Evolutionary conservation across 2,113 vertebrate genomes (phyloP).

Genomic region (Monopterus albus): DNA sequence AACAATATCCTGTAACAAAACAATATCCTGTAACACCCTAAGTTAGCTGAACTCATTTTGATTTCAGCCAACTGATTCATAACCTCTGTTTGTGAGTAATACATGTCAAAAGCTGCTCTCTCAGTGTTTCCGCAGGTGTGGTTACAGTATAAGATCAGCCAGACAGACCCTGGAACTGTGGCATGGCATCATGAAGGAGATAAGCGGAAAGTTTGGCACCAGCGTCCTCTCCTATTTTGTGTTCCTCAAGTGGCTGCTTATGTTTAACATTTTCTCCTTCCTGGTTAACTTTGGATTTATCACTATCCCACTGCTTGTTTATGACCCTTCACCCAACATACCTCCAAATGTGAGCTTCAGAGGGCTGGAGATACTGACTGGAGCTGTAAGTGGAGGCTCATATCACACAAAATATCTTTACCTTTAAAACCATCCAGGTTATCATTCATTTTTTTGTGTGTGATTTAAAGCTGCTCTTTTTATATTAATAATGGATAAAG

Average conservation of each 20-base stretch:
- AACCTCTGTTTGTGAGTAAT: accelerated
- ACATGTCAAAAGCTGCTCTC: background rate
- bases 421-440: too few species aligned
- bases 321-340: conserved; percentile 49
- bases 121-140: conserved; percentile 84
- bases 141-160: conserved; percentile 70
- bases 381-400: conserved; percentile 85
- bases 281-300: conserved; percentile 94
- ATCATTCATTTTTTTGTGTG: too few species aligned
- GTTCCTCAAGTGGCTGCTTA: conserved; percentile 93
- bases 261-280: conserved; percentile 93
- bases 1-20: too few species aligned
- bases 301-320: conserved; percentile 87
- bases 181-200: conserved; percentile 89
- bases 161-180: conserved; percentile 78
- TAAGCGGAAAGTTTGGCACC: conserved; percentile 91
- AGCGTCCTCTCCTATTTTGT: conserved; percentile 93
- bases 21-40: too few species aligned
- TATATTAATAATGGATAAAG: too few species aligned
- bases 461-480: too few species aligned
- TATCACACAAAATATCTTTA: background rate
- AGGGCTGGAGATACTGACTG: conserved; percentile 91
- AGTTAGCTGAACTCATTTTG: background rate
- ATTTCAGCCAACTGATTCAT: background rate
- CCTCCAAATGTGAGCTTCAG: conserved; percentile 82